Evolutionary conservation across 1,140 invertebrate genomes (phyloP), one percentile per base, ranked within the genome.

Genomic region (Bactericera cockerelli): DNA sequence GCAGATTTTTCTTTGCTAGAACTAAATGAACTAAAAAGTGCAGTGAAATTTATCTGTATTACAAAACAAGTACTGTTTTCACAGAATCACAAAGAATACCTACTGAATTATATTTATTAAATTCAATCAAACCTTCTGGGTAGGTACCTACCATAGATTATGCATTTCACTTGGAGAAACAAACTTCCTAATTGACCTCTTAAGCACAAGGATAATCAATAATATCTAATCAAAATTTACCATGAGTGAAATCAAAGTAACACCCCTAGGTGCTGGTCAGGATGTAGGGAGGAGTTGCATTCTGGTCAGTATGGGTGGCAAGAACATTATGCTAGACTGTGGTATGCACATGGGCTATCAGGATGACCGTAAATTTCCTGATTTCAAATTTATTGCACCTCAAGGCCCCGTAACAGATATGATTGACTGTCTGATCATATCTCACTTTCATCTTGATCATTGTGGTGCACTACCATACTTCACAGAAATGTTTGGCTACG

Each of bases 301-400:
- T 63, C 72, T 99, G 11, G 78, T 99, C 0, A 86, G 90, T 0
- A 93, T 99, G 77, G 94, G 93, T 53, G 93, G 93, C 13, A 98
- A 98, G 75, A 98, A 98, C 74, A 89, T 99, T 54, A 99, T 99
- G 97, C 72, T 99, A 24, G 97, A 99, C 71, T 99, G 96, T 76
- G 97, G 97, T 36, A 99, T 99, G 96, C 97, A 99, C 70, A 99
- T 99, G 97, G 97, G 96, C 4, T 99, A 87, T 67, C 94, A 96
- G 66, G 96, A 99, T 75, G 94, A 98, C 76, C 78, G 95, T 66
- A 79, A 94, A 63, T 99, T 99, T 74, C 97, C 97, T 0, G 97
- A 99, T 75, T 99, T 99, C 69, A 87, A 89, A 0, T 95, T 93
- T 67, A 95, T 99, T 59, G 82, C 84, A 2, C 81, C 81, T 0